phyloP scores from a whole-genome alignment of 2,113 vertebrate species.

The Labeo catla region DNA sequence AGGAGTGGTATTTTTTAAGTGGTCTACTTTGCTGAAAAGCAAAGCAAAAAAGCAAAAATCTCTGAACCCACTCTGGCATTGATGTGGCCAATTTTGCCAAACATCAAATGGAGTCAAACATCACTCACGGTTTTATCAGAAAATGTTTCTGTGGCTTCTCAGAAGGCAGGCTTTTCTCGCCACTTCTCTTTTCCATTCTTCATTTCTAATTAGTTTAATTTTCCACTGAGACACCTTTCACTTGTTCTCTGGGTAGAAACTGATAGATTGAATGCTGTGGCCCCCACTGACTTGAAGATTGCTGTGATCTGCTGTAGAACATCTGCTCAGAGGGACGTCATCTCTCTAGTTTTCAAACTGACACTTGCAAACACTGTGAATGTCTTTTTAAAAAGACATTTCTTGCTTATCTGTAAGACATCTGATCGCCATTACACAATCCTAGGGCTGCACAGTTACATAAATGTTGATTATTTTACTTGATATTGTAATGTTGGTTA shows the following conservation, averaged over 20 bases:
- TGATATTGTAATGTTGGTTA: neutral
- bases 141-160: neutral
- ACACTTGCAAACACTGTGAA: neutral
- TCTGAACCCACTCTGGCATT: neutral
- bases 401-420: neutral
- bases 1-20: neutral
- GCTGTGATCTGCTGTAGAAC: constrained; percentile 3
- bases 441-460: neutral
- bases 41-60: neutral
- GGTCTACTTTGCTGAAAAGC: neutral
- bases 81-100: neutral
- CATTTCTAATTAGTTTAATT: constrained; percentile 41
- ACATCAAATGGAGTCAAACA: neutral
- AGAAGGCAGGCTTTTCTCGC: neutral
- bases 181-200: neutral
- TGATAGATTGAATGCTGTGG: constrained; percentile 31
- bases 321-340: constrained; percentile 2
- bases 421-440: neutral
- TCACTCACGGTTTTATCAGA: neutral
- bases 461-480: neutral
- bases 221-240: constrained; percentile 26
- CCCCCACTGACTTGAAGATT: constrained; percentile 44
- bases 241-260: constrained; percentile 27
- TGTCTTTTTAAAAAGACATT: neutral
- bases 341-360: neutral